These are phyloP conservation scores for Marronus borbonicus DNA, from an alignment of 2,888 invertebrate genomes.

Conservation along the genomic window DNA sequence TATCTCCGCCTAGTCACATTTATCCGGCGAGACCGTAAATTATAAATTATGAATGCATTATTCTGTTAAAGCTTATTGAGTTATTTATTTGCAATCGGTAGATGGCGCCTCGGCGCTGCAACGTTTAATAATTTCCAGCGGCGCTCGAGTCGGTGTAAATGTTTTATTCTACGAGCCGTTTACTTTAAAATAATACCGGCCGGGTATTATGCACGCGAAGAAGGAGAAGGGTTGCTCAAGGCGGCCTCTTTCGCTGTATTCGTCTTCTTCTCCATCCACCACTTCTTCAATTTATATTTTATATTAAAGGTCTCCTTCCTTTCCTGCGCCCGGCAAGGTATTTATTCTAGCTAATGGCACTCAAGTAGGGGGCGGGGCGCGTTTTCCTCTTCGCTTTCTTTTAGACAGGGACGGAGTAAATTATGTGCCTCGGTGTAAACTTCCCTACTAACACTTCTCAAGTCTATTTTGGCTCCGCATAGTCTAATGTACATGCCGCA, in stretches of 20 bases:
- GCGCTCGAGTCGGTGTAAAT: neutral
- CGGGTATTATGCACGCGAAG: neutral
- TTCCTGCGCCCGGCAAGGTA: conserved; percentile 1
- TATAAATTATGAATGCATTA: conserved; percentile 59
- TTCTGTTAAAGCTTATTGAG: conserved; percentile 55
- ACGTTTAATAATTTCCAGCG: neutral
- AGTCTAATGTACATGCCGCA: too few relatives aligned
- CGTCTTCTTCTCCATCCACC: conserved; percentile 2
- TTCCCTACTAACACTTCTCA: too few relatives aligned
- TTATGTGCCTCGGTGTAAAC: too few relatives aligned
- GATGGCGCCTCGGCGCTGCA: conserved; percentile 11
- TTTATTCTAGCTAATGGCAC: conserved; percentile 30
- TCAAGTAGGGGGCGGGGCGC: neutral
- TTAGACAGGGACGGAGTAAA: too few relatives aligned
- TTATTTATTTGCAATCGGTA: conserved; percentile 39
- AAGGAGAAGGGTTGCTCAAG: neutral
- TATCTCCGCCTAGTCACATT: conserved; percentile 60
- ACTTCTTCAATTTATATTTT: conserved; percentile 25
- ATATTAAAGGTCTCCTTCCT: conserved; percentile 22
- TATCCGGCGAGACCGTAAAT: conserved; percentile 59
- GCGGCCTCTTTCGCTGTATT: neutral
- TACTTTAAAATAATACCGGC: neutral
- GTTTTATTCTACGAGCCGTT: conserved; percentile 11
- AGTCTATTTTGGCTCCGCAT: too few relatives aligned
- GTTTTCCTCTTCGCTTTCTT: too few relatives aligned